A percentile compares a stretch with the other conserved stretches of the same genome.
phyloP scores from a whole-genome alignment of 2,113 vertebrate species.

The Phalacrocorax pelagicus region DNA sequence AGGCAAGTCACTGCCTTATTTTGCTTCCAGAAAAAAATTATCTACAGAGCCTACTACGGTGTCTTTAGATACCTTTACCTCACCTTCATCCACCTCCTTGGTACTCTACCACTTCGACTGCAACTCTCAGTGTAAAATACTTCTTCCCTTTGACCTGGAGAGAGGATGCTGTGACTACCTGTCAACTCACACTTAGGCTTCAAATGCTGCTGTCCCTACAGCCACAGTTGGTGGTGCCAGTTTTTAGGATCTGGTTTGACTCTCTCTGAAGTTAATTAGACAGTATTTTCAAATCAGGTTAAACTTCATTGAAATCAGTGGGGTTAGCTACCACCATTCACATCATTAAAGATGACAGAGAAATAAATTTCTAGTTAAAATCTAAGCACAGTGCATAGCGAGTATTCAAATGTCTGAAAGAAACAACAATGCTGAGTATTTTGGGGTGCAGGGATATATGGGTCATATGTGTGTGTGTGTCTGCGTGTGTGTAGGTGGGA shows the following conservation, averaged over 20 bases:
- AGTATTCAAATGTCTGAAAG: not conserved
- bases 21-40: not conserved
- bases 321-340: not conserved
- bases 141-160: not conserved
- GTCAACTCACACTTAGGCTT: not conserved
- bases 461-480: not conserved
- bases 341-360: not conserved
- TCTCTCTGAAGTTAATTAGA: not conserved
- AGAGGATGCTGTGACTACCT: not conserved
- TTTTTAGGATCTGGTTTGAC: not conserved
- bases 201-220: not conserved
- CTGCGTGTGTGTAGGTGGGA: not conserved
- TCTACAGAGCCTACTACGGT: not conserved
- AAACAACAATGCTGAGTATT: not conserved
- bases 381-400: not conserved
- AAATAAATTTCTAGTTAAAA: not conserved
- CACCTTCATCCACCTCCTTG: not conserved
- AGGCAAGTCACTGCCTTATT: not conserved
- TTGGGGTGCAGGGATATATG: not conserved
- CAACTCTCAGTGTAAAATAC: not conserved
- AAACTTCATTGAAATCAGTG: not conserved
- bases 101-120: not conserved
- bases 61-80: not conserved
- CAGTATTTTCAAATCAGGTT: not conserved
- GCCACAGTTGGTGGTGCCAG: not conserved